Evolutionary conservation across 2,888 invertebrate species (phyloP).

Genomic region (Nephrocerus scutellatus): DNA sequence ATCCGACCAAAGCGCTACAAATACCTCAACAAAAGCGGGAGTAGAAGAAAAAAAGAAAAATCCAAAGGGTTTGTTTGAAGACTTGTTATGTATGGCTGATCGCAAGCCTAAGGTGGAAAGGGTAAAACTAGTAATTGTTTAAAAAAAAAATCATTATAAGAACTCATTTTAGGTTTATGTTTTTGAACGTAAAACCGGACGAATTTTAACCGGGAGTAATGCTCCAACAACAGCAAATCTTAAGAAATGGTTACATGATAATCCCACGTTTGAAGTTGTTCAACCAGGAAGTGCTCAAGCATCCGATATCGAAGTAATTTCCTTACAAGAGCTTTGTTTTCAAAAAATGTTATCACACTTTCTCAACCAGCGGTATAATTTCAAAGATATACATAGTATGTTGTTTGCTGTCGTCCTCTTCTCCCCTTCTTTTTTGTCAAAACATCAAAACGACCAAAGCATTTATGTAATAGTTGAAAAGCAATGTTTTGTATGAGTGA

Average conservation of each 20-base stretch:
- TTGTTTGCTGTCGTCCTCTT: no score
- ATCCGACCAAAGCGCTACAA: conserved; percentile 25
- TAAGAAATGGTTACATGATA: conserved; percentile 74
- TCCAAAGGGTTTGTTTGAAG: conserved; percentile 44
- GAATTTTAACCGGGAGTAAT: conserved; percentile 64
- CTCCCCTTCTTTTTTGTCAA: no score
- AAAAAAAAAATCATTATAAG: background rate
- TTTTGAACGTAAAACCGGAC: conserved; percentile 74
- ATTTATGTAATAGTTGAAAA: no score
- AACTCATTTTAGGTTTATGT: conserved; percentile 56
- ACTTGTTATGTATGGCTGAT: conserved; percentile 38
- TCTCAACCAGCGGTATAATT: no score
- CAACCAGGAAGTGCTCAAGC: conserved; percentile 56
- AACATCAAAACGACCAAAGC: no score
- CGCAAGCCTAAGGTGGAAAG: conserved; percentile 40
- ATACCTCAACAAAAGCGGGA: conserved; percentile 17
- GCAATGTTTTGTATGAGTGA: no score
- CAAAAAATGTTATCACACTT: no score
- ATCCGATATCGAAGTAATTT: conserved; percentile 35
- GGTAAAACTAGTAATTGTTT: no score
- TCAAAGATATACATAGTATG: no score
- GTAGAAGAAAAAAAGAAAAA: conserved; percentile 40
- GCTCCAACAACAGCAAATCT: conserved; percentile 77
- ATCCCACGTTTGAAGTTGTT: conserved; percentile 83
- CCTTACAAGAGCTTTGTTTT: no score